A percentile compares a stretch with the other conserved stretches of the same genome.
Evolutionary conservation across 2,888 invertebrate genomes (phyloP).

Genomic region (Ectemnius continuus): DNA sequence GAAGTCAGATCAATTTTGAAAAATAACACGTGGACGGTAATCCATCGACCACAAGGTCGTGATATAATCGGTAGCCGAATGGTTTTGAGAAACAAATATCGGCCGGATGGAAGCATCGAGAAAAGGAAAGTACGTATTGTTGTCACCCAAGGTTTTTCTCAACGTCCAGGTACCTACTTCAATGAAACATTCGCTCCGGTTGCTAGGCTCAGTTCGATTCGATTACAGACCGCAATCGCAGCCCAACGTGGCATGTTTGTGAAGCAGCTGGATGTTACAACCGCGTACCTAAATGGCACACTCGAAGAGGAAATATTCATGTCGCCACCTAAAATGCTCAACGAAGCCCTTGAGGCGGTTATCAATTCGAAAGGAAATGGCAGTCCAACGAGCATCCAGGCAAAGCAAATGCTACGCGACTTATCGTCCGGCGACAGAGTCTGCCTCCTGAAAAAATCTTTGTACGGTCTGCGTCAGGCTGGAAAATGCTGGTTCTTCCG

Average conservation of each 20-base stretch:
- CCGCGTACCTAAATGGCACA: neutral
- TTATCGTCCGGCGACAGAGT: neutral
- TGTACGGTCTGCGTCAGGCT: conserved; percentile 17
- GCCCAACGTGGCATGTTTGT: neutral
- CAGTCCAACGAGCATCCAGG: neutral
- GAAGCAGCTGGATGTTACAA: neutral
- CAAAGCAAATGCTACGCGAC: neutral
- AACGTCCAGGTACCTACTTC: neutral
- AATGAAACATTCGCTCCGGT: conserved; percentile 1
- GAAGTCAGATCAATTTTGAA: neutral
- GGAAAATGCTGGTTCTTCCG: neutral
- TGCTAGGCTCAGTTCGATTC: neutral
- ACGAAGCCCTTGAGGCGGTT: neutral
- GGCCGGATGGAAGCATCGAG: neutral
- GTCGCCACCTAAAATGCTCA: neutral
- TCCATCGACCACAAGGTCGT: neutral
- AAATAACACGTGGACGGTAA: conserved; percentile 1
- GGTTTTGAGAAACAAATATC: neutral
- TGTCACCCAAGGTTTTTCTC: neutral
- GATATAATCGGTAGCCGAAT: neutral
- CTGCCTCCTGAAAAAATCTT: neutral
- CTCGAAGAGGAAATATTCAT: neutral
- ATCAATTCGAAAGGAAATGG: neutral
- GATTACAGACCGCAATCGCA: neutral
- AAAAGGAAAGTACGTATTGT: neutral